Base-by-base conservation (phyloP, 2,888 invertebrate species). In the Synanthedon vespiformis region DNA sequence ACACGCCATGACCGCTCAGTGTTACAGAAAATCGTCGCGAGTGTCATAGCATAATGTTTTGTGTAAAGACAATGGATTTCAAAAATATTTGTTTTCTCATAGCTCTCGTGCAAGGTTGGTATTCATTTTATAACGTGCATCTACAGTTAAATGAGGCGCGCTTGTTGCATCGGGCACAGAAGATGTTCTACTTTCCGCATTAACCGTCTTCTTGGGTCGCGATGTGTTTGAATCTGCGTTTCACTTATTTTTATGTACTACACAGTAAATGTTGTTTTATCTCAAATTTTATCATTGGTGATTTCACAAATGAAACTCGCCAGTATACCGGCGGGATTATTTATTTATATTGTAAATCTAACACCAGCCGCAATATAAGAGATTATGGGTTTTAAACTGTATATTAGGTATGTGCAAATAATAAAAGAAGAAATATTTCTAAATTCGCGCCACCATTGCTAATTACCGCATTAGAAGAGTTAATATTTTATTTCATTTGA, bases 21-120 rank as follows among this genome's bases (percentile, higher is more conserved):
- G 50, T 50, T 12, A 56, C 56, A 58, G 60, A 59, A 66, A 63
- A 62, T 56, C 69, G 68, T 57, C 80, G 82, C 80, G 83, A 74
- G 83, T 82, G 83, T 69, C 59, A 57, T 65, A 58, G 62, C 60
- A 55, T 61, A 58, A 64, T 34, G 34, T 34, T 60, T 57, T 74
- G 77, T 71, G 68, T 72, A 68, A 63, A 69, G 64, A 77, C 59
- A 62, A 84, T 84, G 83, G 81, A 80, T 81, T 34, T 72, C 79
- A 69, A 56, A 76, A 58, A 63, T 74, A 53, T 68, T 69, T 57
- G 58, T 72, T 55, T 52, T 77, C 59, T 40, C 14, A 22, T 55
- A 66, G 58, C 56, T 80, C 47, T 34, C 6, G 52, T 75, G 40
- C 73, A 73, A 78, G 82, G 82, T 82, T 55, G 56, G 44, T 44